These are phyloP conservation scores for Smutsia temminckii DNA, from an alignment of 2,797 vertebrate species.

Conservation along the genomic window DNA sequence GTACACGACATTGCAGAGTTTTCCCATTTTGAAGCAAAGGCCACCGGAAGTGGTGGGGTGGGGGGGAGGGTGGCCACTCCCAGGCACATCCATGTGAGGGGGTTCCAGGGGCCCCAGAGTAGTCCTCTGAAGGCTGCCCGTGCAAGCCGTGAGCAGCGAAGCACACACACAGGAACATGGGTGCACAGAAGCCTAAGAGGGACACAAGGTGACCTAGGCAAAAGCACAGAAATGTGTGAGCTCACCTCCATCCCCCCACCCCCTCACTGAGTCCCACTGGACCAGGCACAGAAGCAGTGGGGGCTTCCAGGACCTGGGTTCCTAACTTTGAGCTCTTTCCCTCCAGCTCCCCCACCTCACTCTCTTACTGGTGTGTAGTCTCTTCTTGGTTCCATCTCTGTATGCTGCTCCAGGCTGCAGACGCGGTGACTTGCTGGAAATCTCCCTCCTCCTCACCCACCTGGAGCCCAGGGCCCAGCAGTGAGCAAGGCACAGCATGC, in stretches of 20 bases:
- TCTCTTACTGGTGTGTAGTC: neutral
- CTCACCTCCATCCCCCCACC: neutral
- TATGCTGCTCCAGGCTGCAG: neutral
- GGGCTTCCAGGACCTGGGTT: neutral
- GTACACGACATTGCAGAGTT: neutral
- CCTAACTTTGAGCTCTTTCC: neutral
- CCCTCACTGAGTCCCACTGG: neutral
- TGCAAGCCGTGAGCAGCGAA: neutral
- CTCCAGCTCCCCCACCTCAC: neutral
- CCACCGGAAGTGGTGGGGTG: neutral
- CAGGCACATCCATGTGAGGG: neutral
- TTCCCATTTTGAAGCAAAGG: neutral
- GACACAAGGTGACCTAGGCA: rapidly evolving
- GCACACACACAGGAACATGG: rapidly evolving
- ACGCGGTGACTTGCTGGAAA: neutral
- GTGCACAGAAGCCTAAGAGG: neutral
- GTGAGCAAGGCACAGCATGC: neutral
- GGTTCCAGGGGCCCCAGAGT: neutral
- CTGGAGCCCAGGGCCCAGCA: neutral
- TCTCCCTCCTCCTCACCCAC: neutral
- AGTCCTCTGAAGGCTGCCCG: neutral
- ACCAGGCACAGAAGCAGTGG: neutral
- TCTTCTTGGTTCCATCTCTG: neutral
- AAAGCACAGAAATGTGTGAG: neutral
- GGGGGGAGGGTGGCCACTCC: neutral